Evolutionary conservation across 2,113 vertebrate species (phyloP), one percentile per base, ranked within the genome.

Genomic region (Microtus pennsylvanicus): DNA sequence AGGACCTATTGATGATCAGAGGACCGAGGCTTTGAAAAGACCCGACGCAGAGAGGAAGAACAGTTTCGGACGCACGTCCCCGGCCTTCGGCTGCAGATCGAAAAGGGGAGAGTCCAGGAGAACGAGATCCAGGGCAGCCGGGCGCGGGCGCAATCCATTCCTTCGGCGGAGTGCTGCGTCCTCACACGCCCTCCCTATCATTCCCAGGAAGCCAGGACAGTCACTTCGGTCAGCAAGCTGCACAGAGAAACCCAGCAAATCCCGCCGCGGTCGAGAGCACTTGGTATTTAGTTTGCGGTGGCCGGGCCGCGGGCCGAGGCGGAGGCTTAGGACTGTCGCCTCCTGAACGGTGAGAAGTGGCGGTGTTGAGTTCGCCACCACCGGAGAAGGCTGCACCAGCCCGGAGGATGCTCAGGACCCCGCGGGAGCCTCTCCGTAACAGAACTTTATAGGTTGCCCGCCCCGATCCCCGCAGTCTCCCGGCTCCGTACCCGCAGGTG

Each of bases 401-500:
- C 89, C 65, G 88, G 92, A 95, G 96, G 96, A 98, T 97, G 96
- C 96, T 93, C 97, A 98, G 98, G 97, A 95, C 96, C 75, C 88
- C 52, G 92, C 96, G 55, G 86, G 95, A 94, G 94, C 96, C 94
- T 89, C 96, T 87, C 82, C 76, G 77, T 96, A 77, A 96, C 97
- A 98, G 98, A 98, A 98, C 98, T 98, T 98, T 95, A 93, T 98
- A 98, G 97, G 45, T 7, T 69, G 80, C 76, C 63, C 69, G 87
- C 85, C 77, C 89, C 92, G 90, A 21, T 69, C 61, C 65, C 95
- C 55, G 86, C 88, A 94, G 83, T 77, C 86, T 77, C 76, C 1
- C 63, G 90, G 92, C 85, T 12, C 83, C 61, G 69, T 92, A 47
- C 65, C 47, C 63, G 96, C 94, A 75, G 93, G 94, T 65, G 76